Evolutionary conservation across 2,797 vertebrate species (phyloP).

Genomic region (Simalia tracyae): DNA sequence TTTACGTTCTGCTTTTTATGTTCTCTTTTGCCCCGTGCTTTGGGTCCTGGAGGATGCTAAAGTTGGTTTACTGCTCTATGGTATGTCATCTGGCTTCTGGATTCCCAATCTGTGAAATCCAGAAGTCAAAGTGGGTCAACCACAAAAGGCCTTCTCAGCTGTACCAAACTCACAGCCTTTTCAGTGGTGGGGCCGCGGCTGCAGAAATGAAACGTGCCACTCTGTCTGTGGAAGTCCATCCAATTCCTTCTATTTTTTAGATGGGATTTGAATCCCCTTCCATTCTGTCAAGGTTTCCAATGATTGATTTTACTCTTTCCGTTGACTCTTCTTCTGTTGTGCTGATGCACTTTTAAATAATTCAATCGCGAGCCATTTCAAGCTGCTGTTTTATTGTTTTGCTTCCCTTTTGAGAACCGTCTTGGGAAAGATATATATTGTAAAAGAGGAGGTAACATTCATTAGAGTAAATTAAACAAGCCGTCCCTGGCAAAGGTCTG

Average conservation of each 20-base stretch:
- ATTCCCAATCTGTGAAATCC: no score
- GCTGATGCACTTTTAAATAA: background rate
- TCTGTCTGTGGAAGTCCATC: background rate
- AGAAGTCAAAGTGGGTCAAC: background rate
- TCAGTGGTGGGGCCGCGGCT: no score
- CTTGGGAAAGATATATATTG: background rate
- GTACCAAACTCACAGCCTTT: background rate
- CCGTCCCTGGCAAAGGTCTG: background rate
- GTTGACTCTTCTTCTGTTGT: background rate
- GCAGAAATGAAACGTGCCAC: background rate
- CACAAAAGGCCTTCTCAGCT: background rate
- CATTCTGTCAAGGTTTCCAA: background rate
- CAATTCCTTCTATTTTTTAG: background rate
- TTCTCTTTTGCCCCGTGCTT: background rate
- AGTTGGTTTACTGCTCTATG: background rate
- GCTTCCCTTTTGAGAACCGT: background rate
- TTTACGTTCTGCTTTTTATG: background rate
- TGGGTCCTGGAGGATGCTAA: background rate
- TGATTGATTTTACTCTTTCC: background rate
- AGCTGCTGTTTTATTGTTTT: background rate
- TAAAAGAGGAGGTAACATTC: background rate
- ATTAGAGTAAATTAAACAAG: background rate
- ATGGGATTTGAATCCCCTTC: background rate
- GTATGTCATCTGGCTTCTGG: background rate
- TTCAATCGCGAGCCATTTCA: background rate